Evolutionary conservation across 2,797 vertebrate species (phyloP), one percentile per base, ranked within the genome.

Genomic region (Aselliscus stoliczkanus): DNA sequence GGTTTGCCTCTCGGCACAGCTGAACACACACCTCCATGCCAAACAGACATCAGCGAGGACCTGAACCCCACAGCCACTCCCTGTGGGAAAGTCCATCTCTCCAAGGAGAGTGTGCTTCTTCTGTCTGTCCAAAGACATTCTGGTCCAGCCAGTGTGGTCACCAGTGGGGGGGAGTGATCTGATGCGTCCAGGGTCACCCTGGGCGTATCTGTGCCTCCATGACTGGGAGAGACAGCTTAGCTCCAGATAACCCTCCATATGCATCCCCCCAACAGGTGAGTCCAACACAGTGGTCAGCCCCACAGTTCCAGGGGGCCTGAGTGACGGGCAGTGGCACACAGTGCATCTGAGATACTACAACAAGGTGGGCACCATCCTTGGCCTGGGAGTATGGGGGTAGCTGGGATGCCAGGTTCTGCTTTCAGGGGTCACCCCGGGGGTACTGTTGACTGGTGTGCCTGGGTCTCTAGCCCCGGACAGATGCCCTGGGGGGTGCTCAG

Each of bases 271-370:
- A 1, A 1, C 98, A 99, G 99, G 99, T 95, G 99, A 99, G 96
- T 99, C 99, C 3, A 99, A 99, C 98, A 99, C 99, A 0, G 99
- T 99, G 98, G 99, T 99, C 98, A 99, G 98, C 96, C 99, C 99
- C 13, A 99, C 99, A 96, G 96, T 99, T 81, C 99, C 99, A 0
- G 99, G 99, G 2, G 99, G 99, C 0, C 99, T 99, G 97, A 99
- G 99, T n/a, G 99, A 99, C 9, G 99, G 99, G n/a, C 99, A 99
- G 95, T 99, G 99, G 99, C 99, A 99, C 81, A 99, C 99, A 0
- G 99, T 99, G 88, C 99, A 99, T 97, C 99, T 99, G 96, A 99
- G 96, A 97, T 99, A 99, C 98, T 99, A 99, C 98, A 99, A 99
- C 98, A 99, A 99, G 99, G 99, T 99, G 50, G 0, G 93, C 90